Evolutionary conservation across 1,140 invertebrate genomes (phyloP), one percentile per base, ranked within the genome.

Genomic region (Dendrolimus punctatus): DNA sequence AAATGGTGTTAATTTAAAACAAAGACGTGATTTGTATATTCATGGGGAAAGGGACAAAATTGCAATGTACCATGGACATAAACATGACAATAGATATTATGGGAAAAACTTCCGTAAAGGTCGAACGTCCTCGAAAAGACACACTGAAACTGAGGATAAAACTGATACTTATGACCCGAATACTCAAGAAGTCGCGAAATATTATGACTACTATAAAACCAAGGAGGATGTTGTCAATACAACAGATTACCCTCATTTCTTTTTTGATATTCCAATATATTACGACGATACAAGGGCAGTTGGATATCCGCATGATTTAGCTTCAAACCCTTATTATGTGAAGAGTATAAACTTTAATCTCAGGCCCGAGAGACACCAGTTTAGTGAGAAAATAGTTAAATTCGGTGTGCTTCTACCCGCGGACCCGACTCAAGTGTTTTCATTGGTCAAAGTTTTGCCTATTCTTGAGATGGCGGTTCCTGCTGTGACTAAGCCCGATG

Each of bases 401-500:
- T 71, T 95, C 8, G 93, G 90, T 5, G 91, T 95, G 4, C 88
- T 95, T 6, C 89, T 93, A 39, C 93, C 94, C 0, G 84, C 85
- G 4, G 89, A 92, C 68, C 87, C 90, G 5, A 75, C 68, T 3
- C 88, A 91, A 70, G 89, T 91, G 40, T 93, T 92, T 66, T 91
- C 92, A 5, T 70, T 95, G 58, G 88, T 89, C 5, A 91, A 91
- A 65, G 90, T 96, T 37, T 68, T 95, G 52, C 93, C 95, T 0
- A 92, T 94, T 6, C 88, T 96, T 5, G 83, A 92, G 45, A 83
- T 95, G 75, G 95, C 93, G 4, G 90, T 95, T n/a, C 78, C 84
- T 42, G 86, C 89, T 8, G 89, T 94, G 6, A 90, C 90, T 6
- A 87, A 88, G 5, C 58, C 85, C 9, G 84, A 80, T 39, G 91